A percentile compares a stretch with the other conserved stretches of the same genome.
These are phyloP conservation scores for Callospermophilus lateralis DNA, from an alignment of 2,113 vertebrate genomes.

Conservation along the genomic window DNA sequence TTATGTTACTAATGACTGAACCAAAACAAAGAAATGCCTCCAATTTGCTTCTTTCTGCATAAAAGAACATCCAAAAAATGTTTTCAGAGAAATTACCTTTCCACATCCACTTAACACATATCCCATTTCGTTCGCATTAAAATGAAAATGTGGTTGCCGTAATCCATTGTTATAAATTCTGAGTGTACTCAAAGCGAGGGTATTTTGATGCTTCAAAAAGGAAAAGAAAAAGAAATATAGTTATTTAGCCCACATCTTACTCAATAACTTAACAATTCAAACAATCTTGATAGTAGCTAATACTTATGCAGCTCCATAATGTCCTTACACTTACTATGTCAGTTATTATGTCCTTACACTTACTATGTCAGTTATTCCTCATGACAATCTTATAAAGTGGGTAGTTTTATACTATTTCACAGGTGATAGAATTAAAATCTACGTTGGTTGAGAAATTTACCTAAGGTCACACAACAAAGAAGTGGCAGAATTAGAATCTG, in stretches of 20 bases:
- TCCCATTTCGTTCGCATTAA: constrained; percentile 89
- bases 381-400: background rate
- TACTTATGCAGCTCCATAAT: background rate
- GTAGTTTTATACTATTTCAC: background rate
- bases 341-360: background rate
- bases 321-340: background rate
- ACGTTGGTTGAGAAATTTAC: background rate
- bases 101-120: constrained; percentile 87
- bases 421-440: constrained; percentile 1
- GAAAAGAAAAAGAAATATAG: constrained; percentile 28
- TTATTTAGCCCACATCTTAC: background rate
- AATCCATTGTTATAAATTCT: constrained; percentile 84
- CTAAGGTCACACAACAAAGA: background rate
- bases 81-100: constrained; percentile 78
- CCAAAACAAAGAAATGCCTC: background rate
- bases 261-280: background rate
- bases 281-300: background rate
- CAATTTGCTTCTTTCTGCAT: background rate
- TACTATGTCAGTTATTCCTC: background rate
- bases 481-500: background rate
- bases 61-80: background rate
- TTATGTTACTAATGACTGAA: background rate
- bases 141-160: constrained; percentile 88
- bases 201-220: constrained; percentile 83
- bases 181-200: constrained; percentile 83